Evolutionary conservation across 1,140 invertebrate species (phyloP), one percentile per base, ranked within the genome.

Genomic region (Chironomus striatipennis): DNA sequence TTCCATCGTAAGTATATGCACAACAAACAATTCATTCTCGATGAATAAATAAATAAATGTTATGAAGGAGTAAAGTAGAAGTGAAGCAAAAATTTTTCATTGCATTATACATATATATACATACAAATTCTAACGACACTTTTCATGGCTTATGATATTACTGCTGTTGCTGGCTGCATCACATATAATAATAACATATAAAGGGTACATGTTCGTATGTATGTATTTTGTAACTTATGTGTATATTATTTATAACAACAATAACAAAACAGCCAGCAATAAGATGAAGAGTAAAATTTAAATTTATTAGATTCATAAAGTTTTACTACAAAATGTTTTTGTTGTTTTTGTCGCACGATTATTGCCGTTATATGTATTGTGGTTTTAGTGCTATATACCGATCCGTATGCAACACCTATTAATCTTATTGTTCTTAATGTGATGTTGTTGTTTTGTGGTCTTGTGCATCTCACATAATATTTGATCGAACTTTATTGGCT

Each of bases 231-330:
- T 57, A 12, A 12, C 15, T n/a, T 15, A 57, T 57, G 47, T n/a
- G 47, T 57, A n/a, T n/a, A 57, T n/a, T 57, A 57, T 15, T 57
- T n/a, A 57, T 57, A 57, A 57, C 12, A 12, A 34, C 24, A 34
- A 34, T 34, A 34, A 34, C 24, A 34, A 34, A 34, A 34, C 24
- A 34, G 1, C 24, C 24, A 34, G 24, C 24, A 34, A 34, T 57
- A n/a, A 57, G n/a, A 57, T 10, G n/a, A 57, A 70, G 20, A 70
- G 65, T 18, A 70, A 70, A 17, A 17, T 70, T 70, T 70, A 70
- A 70, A 70, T 70, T 70, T 70, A 70, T 70, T 70, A 21, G 18
- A 70, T 18, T 70, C 65, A 70, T 70, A 70, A 70, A 70, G 65
- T 18, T 70, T 47, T 15, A 47, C 24, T 34, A 34, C 24, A 34